Base-by-base conservation (phyloP, 1,140 invertebrate genomes). In the Zaprionus davidi region DNA sequence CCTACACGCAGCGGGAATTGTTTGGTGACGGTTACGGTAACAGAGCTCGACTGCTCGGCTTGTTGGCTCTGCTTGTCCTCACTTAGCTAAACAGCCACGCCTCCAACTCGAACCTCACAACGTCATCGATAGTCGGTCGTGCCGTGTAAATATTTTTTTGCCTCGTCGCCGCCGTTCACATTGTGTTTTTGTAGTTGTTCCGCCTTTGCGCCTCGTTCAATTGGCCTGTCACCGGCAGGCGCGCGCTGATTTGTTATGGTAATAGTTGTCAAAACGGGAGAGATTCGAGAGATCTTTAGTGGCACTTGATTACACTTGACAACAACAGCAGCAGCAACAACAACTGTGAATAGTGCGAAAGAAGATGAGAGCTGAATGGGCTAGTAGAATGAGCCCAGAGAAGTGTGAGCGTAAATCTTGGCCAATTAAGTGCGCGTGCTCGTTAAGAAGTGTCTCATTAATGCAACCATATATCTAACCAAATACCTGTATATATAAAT, bases 161-260 rank as follows among this genome's bases (percentile, higher is more conserved):
- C 26, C 28, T 36, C n/a, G 31, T 24, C 34, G 20, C 5, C 41
- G 15, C 26, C 53, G 17, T 62, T 41, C 58, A 28, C 31, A 36
- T 72, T 22, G 53, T 17, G 12, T 83, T 68, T 71, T 69, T 82
- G 66, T 76, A 68, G 46, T 77, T 76, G 64, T 53, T 73, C 68
- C 51, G 71, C 56, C 51, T 57, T 67, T 79, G 73, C 70, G 78
- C 74, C 88, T 87, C 75, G 74, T 90, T 87, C 84, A 87, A 87
- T 87, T 87, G 84, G 84, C 74, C 84, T 87, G 84, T 87, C 84
- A 84, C 60, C 78, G 84, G 57, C 84, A 87, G 84, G 74, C 85
- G 76, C 85, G 76, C 71, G 81, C 81, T 87, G 85, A 87, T 87
- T 87, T 87, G 84, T 87, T 87, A 87, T 87, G 84, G 84, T 87